Base-by-base conservation (phyloP, 2,113 vertebrate species). In the Sphyrna mokarran region DNA sequence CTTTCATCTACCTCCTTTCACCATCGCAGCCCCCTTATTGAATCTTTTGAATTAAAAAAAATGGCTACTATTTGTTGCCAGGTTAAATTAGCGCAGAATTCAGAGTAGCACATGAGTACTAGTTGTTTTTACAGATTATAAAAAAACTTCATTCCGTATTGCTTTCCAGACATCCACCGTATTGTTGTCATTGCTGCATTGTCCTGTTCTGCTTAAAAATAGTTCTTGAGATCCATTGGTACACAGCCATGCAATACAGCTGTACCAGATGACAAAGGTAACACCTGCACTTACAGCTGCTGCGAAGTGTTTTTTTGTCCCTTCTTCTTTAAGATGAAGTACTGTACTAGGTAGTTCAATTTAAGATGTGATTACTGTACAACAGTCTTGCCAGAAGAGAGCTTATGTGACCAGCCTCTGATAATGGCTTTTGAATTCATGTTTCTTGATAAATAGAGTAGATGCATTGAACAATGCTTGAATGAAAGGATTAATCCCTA, bases 281-380 rank as follows among this genome's bases (percentile, higher is more conserved):
- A 43, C 93, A 94, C 93, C 93, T 94, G 93, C 93, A 94, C 40
- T 40, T 70, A 40, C 63, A 70, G 63, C 40, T 26, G 37, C 66
- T 20, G 37, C 43, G 63, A 94, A 94, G 93, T 70, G 37, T 37
- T 20, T 94, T 43, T 93, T 70, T 94, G 91, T 94, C 66, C 93
- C 48, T 70, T 23, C 66, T 11, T 94, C 66, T 40, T 94, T 69
- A 26, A 69, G 66, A 16, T 94, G 66, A 94, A 94, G n/a, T 22
- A 70, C 43, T 70, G 93, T 22, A 70, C 68, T 70, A 23, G 66
- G 93, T 68, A 69, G 37, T 23, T 43, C 22, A 43, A 43, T 69
- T 94, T 94, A 94, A 94, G 8, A 43, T 43, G 89, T 94, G 23
- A 94, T 94, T 66, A 90, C 61, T 40, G 93, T 68, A 68, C 33